Percentiles rank a stretch among this genome's conserved stretches.
phyloP scores from a whole-genome alignment of 2,113 vertebrate species.

The Acanthochromis polyacanthus region DNA sequence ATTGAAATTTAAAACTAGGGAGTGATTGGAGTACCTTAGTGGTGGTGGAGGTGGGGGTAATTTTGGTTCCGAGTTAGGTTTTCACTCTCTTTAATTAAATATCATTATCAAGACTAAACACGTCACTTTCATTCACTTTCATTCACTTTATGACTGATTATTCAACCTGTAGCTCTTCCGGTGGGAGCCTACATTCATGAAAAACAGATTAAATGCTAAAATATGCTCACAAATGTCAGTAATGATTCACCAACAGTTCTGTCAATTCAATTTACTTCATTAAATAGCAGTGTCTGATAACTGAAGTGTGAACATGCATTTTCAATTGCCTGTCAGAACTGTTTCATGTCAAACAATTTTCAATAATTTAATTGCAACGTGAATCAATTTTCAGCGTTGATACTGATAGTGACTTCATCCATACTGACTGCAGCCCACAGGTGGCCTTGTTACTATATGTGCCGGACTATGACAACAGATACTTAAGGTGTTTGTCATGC shows the following conservation, averaged over 20 bases:
- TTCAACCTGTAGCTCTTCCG: neutral
- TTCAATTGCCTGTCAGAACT: constrained; percentile 58
- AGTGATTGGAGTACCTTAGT: neutral
- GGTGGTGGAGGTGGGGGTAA: constrained; percentile 11
- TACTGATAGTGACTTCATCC: constrained; percentile 49
- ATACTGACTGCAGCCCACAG: constrained; percentile 12
- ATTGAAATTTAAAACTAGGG: constrained; percentile 61
- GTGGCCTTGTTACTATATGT: neutral
- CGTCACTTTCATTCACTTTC: constrained; percentile 1
- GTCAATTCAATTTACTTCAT: constrained; percentile 50
- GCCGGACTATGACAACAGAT: neutral
- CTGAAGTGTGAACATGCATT: constrained; percentile 58
- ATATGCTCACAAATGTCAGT: constrained; percentile 35
- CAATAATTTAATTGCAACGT: constrained; percentile 56
- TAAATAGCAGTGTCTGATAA: constrained; percentile 50
- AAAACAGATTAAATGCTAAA: constrained; percentile 22
- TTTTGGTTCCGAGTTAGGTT: constrained; percentile 22
- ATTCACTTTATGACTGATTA: constrained; percentile 20
- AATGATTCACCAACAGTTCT: constrained; percentile 43
- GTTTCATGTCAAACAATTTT: constrained; percentile 63
- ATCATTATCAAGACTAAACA: constrained; percentile 19
- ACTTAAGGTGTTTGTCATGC: neutral
- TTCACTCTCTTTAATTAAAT: constrained; percentile 61
- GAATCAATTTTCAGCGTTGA: constrained; percentile 59
- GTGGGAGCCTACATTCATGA: neutral